These are phyloP conservation scores for Schizopygopsis malacanthus DNA, from an alignment of 2,797 vertebrate species.

Conservation along the genomic window DNA sequence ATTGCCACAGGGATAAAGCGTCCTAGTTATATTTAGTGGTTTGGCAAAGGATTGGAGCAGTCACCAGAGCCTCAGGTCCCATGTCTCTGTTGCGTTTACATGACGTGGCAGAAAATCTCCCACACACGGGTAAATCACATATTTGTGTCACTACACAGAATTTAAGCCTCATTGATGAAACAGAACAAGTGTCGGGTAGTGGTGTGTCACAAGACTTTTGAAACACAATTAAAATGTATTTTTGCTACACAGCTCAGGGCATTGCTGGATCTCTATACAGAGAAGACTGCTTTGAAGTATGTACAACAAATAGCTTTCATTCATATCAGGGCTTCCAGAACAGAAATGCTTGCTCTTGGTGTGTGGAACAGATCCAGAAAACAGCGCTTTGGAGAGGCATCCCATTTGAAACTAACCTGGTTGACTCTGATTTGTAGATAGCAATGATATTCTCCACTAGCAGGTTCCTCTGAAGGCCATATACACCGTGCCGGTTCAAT, in stretches of 20 bases:
- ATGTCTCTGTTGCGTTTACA: slow-evolving; percentile 43
- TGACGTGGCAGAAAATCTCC: slow-evolving; percentile 7
- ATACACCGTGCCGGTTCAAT: slow-evolving; percentile 89
- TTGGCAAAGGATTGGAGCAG: slow-evolving; percentile 40
- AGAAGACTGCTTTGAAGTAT: slow-evolving; percentile 11
- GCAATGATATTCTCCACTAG: slow-evolving; percentile 94
- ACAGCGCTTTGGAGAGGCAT: background rate
- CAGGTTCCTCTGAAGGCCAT: slow-evolving; percentile 89
- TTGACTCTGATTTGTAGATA: slow-evolving; percentile 88
- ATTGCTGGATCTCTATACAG: background rate
- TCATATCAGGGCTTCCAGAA: background rate
- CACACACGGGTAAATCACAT: slow-evolving; percentile 11
- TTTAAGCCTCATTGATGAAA: slow-evolving; percentile 41
- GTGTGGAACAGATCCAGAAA: slow-evolving; percentile 1
- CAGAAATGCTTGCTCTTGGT: background rate
- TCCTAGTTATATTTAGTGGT: slow-evolving; percentile 60
- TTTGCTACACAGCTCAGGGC: background rate
- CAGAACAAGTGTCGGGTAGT: background rate
- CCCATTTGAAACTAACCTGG: slow-evolving; percentile 72
- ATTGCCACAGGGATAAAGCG: slow-evolving; percentile 50
- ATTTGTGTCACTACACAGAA: slow-evolving; percentile 25
- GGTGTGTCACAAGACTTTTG: slow-evolving; percentile 18
- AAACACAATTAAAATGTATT: slow-evolving; percentile 26
- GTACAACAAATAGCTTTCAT: background rate
- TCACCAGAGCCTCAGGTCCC: slow-evolving; percentile 38